Evolutionary conservation across 2,888 invertebrate genomes (phyloP), one percentile per base, ranked within the genome.

Genomic region (Hanleya hanleyi): DNA sequence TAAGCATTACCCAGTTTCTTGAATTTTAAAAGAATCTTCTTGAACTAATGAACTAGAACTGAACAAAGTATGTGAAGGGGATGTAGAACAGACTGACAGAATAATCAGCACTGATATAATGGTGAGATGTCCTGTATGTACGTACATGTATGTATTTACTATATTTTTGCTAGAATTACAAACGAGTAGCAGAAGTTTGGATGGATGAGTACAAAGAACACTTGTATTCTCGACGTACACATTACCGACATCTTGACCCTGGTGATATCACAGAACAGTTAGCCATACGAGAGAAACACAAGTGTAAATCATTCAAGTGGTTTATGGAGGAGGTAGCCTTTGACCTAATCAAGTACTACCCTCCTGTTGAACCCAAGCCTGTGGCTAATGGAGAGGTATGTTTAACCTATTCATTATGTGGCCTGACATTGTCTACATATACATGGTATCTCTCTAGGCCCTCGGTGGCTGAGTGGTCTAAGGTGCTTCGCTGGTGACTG

Each of bases 201-300:
- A 98, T 99, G 98, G 98, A 99, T 88, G 98, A 98, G 85, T 99
- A 97, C 90, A 96, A 96, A 1, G 93, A 97, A 81, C 94, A 94
- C 87, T 90, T 99, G 69, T 98, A 98, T 91, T 91, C 92, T 76
- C 92, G 96, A 0, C 92, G 95, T 37, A 95, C 97, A 0, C 94
- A 95, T 86, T 86, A 85, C 75, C 91, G 93, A 18, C 88, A 90
- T 0, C 92, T 97, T n/a, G 94, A 96, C 89, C 92, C 96, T 0
- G 97, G 98, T 0, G 95, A 98, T 91, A 89, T 98, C 67, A 92
- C 93, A 0, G 92, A 93, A 75, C 97, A 97, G 91, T 93, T 92
- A 74, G 94, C 93, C 0, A 91, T 98, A n/a, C 91, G 98, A 12
- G 89, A 94, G 61, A 92, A 92, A 26, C 92, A 98, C 0, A 91